A percentile compares a stretch with the other conserved stretches of the same genome.
These are phyloP conservation scores for Clarias batrachus DNA, from an alignment of 2,113 vertebrate species.

Conservation along the genomic window DNA sequence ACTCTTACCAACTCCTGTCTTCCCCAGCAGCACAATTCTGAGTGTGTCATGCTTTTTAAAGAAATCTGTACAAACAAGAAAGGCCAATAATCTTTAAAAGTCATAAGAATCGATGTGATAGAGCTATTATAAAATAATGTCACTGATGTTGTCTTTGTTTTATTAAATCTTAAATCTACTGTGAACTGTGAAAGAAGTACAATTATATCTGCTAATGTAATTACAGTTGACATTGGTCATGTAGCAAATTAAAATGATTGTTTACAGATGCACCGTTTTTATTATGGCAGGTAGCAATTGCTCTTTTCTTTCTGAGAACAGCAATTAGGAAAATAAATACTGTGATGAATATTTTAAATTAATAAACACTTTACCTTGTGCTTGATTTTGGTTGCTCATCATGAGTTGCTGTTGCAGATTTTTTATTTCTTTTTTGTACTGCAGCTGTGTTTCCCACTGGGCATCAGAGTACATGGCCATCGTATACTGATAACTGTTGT, in stretches of 20 bases:
- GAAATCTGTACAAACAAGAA: not conserved
- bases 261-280: too few species aligned
- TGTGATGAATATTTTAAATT: not conserved
- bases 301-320: not conserved
- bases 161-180: not conserved
- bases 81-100: not conserved
- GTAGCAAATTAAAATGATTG: too few species aligned
- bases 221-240: not conserved
- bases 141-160: not conserved
- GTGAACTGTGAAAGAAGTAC: not conserved
- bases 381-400: not conserved
- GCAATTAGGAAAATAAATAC: not conserved
- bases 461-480: not conserved
- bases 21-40: slow-evolving; percentile 60
- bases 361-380: not conserved
- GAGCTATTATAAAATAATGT: not conserved
- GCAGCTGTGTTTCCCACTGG: not conserved
- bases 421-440: not conserved
- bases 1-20: slow-evolving; percentile 64
- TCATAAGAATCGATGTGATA: not conserved
- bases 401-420: not conserved
- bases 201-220: not conserved
- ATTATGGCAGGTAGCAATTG: too few species aligned
- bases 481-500: not conserved
- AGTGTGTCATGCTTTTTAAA: not conserved